A percentile compares a stretch with the other conserved stretches of the same genome.
phyloP scores from a whole-genome alignment of 2,888 invertebrate genomes.

The Hymenopus coronatus region DNA sequence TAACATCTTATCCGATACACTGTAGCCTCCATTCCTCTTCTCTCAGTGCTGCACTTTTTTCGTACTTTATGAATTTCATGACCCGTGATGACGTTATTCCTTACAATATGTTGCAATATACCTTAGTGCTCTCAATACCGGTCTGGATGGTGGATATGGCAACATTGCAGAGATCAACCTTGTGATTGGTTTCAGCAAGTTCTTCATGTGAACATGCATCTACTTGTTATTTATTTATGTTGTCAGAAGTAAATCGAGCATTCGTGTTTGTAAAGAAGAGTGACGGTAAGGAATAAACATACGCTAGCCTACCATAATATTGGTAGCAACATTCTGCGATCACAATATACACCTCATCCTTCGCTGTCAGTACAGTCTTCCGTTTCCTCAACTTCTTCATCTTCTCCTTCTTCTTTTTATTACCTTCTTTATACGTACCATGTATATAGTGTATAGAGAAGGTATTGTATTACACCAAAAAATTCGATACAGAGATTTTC shows the following conservation, averaged over 20 bases:
- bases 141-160: background rate
- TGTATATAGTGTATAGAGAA: no score
- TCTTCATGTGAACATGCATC: background rate
- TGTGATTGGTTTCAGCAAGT: background rate
- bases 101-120: background rate
- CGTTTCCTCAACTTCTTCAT: no score
- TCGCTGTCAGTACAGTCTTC: no score
- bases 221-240: background rate
- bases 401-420: no score
- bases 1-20: background rate
- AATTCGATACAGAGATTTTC: no score
- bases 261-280: background rate
- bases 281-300: no score
- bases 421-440: no score
- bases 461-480: no score
- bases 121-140: background rate
- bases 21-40: background rate
- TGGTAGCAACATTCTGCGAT: no score
- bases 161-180: background rate
- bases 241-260: background rate
- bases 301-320: no score
- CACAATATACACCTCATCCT: no score
- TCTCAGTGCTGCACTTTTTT: background rate
- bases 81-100: no score
- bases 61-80: background rate